These are phyloP conservation scores for Canis aureus DNA, from an alignment of 2,113 vertebrate genomes.

Conservation along the genomic window DNA sequence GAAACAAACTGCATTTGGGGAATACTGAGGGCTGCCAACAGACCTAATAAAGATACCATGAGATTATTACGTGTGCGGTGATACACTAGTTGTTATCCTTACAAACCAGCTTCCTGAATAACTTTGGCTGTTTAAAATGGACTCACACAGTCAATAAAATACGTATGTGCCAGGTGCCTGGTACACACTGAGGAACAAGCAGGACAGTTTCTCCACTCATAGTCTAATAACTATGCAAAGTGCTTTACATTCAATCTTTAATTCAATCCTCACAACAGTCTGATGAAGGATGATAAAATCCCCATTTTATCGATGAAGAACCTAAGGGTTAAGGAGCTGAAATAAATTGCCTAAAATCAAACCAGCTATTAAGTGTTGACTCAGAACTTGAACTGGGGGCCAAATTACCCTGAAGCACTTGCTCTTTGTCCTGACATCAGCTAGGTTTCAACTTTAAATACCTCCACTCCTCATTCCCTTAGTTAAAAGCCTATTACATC, in stretches of 20 bases:
- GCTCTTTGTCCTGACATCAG: not conserved
- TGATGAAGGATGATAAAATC: not conserved
- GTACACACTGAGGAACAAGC: not conserved
- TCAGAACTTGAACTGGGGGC: not conserved
- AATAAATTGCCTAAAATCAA: not conserved
- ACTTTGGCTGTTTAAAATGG: not conserved
- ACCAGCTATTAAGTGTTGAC: not conserved
- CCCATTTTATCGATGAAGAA: slow-evolving; percentile 21
- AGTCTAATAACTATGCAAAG: not conserved
- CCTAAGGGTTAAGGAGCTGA: not conserved
- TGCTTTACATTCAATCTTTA: not conserved
- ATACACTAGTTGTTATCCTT: not conserved
- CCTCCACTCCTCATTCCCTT: not conserved
- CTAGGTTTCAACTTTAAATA: not conserved
- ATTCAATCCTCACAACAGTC: not conserved
- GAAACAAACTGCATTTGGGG: not conserved
- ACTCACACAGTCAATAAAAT: slow-evolving; percentile 4
- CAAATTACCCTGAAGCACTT: not conserved
- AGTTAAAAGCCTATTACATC: not conserved
- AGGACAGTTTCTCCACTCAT: not conserved
- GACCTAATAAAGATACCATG: not conserved
- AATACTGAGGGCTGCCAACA: not conserved
- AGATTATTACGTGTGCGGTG: not conserved
- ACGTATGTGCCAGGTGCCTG: not conserved
- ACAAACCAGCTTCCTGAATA: slow-evolving; percentile 16